Conservation (phyloP, 2,113 vertebrate species). For the Lophotis ruficrista region DNA sequence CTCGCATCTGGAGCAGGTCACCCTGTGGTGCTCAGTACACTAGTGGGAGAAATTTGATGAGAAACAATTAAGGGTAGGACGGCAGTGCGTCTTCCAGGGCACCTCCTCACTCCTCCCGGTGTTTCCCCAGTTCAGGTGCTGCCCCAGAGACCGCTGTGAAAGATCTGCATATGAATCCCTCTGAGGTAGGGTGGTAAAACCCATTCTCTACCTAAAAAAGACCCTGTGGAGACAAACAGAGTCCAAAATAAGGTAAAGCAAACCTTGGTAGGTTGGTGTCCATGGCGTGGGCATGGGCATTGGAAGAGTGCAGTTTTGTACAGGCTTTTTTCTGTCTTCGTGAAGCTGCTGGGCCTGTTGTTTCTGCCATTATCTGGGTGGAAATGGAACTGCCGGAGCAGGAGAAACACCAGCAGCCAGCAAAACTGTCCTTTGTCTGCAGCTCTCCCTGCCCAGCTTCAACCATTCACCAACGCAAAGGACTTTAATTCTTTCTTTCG, state of each 20-base stretch:
- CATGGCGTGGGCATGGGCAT: rapidly evolving
- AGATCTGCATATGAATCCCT: no score
- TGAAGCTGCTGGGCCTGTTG: rapidly evolving
- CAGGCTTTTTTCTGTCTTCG: rapidly evolving
- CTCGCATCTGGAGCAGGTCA: rapidly evolving
- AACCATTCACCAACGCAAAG: no score
- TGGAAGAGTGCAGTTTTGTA: neutral
- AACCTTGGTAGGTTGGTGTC: neutral
- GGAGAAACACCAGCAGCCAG: neutral
- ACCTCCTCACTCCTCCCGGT: rapidly evolving
- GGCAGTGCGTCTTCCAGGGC: rapidly evolving
- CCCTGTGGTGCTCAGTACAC: rapidly evolving
- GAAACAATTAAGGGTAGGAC: rapidly evolving
- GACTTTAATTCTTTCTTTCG: neutral
- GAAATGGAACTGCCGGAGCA: rapidly evolving
- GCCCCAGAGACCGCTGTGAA: rapidly evolving
- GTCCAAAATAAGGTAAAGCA: rapidly evolving
- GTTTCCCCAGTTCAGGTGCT: rapidly evolving
- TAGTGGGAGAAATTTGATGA: rapidly evolving
- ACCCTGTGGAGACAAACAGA: rapidly evolving
- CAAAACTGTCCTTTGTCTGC: neutral
- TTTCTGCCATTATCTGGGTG: rapidly evolving
- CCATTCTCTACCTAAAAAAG: neutral
- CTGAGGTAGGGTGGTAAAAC: neutral
- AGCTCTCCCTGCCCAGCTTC: neutral